Evolutionary conservation across 2,113 vertebrate genomes (phyloP).

Genomic region (Gulo gulo): DNA sequence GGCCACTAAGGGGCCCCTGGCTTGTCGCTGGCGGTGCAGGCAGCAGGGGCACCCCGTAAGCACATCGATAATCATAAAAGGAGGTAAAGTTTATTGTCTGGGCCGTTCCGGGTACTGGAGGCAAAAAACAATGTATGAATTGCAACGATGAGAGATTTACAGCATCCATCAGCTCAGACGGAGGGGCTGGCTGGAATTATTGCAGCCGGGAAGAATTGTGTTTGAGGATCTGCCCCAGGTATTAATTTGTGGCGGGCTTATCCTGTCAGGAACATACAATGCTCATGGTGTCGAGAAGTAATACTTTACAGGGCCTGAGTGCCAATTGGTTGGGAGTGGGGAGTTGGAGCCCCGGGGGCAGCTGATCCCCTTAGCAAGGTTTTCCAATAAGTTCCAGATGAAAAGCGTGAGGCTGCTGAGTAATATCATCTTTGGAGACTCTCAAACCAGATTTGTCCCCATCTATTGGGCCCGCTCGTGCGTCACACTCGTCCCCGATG

Average conservation of each 20-base stretch:
- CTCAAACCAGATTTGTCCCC: not conserved
- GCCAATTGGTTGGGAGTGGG: slow-evolving; percentile 23
- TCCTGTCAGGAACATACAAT: slow-evolving; percentile 61
- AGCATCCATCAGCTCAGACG: not conserved
- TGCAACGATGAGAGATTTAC: slow-evolving; percentile 42
- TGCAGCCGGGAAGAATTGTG: slow-evolving; percentile 58
- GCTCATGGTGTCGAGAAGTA: slow-evolving; percentile 38
- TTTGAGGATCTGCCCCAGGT: slow-evolving; percentile 66
- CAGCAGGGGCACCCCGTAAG: not conserved
- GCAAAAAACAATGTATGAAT: slow-evolving; percentile 46
- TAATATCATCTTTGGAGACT: slow-evolving; percentile 33
- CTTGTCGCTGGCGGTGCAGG: not conserved
- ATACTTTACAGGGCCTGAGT: slow-evolving; percentile 39
- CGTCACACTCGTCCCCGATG: not conserved
- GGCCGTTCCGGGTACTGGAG: not conserved
- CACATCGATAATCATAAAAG: slow-evolving; percentile 35
- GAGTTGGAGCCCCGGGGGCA: not conserved
- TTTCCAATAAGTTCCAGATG: slow-evolving; percentile 76
- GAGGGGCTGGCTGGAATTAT: slow-evolving; percentile 42
- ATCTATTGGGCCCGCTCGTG: not conserved
- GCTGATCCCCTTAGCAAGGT: slow-evolving; percentile 44
- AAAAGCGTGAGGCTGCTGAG: slow-evolving; percentile 20
- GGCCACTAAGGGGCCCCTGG: rapidly evolving
- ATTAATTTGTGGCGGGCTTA: slow-evolving; percentile 73
- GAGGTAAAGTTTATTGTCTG: slow-evolving; percentile 57